Conservation (phyloP, 30 jellyfish, hydroid and myxozoan species). For the Cassiopea andromeda region DNA sequence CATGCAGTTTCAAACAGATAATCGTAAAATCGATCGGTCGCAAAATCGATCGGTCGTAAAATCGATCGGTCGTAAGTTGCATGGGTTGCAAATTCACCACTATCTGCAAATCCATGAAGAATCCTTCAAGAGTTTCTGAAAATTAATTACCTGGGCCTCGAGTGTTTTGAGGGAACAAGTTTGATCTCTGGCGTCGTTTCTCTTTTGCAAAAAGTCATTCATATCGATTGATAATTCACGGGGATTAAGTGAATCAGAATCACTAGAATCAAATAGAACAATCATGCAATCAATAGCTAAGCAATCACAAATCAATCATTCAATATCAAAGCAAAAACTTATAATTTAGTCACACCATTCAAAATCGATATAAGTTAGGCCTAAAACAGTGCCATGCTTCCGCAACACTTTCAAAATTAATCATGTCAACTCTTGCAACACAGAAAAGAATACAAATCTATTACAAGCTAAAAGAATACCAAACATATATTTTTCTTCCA, state of each 20-base stretch:
- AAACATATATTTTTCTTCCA: too few relatives aligned
- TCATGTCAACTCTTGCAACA: too few relatives aligned
- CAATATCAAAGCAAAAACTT: background rate
- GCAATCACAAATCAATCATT: background rate
- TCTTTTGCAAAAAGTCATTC: conserved; percentile 37
- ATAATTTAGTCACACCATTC: too few relatives aligned
- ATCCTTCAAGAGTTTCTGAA: background rate
- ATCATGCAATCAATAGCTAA: background rate
- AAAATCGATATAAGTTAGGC: too few relatives aligned
- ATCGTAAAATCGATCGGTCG: too few relatives aligned
- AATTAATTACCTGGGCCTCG: conserved; percentile 60
- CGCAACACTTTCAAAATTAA: too few relatives aligned
- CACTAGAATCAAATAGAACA: background rate
- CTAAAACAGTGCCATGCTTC: too few relatives aligned
- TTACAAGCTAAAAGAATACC: too few relatives aligned
- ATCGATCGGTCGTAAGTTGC: too few relatives aligned
- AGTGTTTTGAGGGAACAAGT: conserved; percentile 17
- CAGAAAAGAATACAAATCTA: too few relatives aligned
- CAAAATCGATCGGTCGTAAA: too few relatives aligned
- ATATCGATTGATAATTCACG: conserved; percentile 52
- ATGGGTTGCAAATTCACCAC: background rate
- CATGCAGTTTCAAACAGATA: too few relatives aligned
- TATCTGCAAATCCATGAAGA: background rate
- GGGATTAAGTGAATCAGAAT: conserved; percentile 16
- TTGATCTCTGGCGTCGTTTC: conserved; percentile 60